These are phyloP conservation scores for Sebastes goodei DNA, from an alignment of 2,797 vertebrate species.

Conservation along the genomic window DNA sequence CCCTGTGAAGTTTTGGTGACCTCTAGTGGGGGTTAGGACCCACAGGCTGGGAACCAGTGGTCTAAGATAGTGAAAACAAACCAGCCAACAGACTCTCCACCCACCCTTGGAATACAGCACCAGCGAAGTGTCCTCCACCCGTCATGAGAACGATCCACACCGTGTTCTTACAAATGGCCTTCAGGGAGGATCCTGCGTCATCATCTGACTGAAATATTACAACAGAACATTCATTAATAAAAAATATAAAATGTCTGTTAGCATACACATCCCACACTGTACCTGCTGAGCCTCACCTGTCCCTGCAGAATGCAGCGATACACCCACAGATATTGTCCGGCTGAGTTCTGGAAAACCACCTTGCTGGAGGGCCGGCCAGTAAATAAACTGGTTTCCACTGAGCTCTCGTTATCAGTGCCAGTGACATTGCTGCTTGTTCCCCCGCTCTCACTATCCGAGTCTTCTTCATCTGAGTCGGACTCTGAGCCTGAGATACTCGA, in stretches of 20 bases:
- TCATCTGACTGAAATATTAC: constrained; percentile 42
- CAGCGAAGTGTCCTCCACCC: constrained; percentile 95
- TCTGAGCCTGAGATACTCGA: constrained; percentile 97
- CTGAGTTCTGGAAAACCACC: constrained; percentile 85
- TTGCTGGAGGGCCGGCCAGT: constrained; percentile 68
- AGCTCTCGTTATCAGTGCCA: constrained; percentile 56
- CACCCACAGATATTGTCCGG: constrained; percentile 85
- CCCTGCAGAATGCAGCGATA: constrained; percentile 87
- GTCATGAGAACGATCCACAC: constrained; percentile 92
- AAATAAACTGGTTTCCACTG: background rate
- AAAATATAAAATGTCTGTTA: background rate
- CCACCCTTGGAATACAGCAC: constrained; percentile 93
- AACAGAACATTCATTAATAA: background rate
- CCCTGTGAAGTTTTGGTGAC: no score
- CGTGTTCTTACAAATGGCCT: constrained; percentile 71
- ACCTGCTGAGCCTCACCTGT: constrained; percentile 72
- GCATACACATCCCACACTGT: background rate
- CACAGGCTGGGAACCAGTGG: background rate
- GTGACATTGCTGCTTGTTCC: constrained; percentile 28
- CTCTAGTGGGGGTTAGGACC: no score
- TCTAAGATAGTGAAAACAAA: background rate
- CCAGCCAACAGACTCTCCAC: constrained; percentile 35
- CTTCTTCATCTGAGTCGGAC: constrained; percentile 76
- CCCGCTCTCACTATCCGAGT: constrained; percentile 73
- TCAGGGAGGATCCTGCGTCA: constrained; percentile 76